Evolutionary conservation across 53 echinoderm and acorn worm species (phyloP).

Genomic region (Pentamera pediparva): DNA sequence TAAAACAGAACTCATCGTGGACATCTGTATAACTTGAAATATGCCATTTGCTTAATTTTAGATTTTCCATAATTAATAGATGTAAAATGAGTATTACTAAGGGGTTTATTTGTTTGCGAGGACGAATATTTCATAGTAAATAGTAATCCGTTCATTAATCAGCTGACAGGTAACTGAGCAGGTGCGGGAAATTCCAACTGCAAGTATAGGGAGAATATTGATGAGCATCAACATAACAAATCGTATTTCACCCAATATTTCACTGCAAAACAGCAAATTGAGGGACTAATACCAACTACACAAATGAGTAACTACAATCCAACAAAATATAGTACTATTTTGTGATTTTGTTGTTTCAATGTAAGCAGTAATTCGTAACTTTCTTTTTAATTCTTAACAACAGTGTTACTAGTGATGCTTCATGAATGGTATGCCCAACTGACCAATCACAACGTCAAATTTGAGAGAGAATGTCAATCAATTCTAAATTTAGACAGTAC

Average conservation of each 20-base stretch:
- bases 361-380: too few relatives aligned
- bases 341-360: too few relatives aligned
- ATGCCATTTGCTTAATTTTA: too few relatives aligned
- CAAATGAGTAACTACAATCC: too few relatives aligned
- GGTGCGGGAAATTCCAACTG: constrained; percentile 35
- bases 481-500: constrained; percentile 47
- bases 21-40: too few relatives aligned
- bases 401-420: constrained; percentile 50
- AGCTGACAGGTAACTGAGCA: constrained; percentile 32
- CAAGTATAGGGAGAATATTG: background rate
- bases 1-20: too few relatives aligned
- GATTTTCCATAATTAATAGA: too few relatives aligned
- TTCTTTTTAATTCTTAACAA: constrained; percentile 1
- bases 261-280: too few relatives aligned
- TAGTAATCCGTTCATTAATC: constrained; percentile 25
- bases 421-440: constrained; percentile 73
- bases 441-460: constrained; percentile 48
- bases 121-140: constrained; percentile 15
- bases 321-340: too few relatives aligned
- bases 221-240: constrained; percentile 3
- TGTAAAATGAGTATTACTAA: background rate
- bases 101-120: background rate
- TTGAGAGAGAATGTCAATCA: constrained; percentile 51
- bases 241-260: too few relatives aligned
- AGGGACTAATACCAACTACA: too few relatives aligned